phyloP scores from a whole-genome alignment of 1,140 invertebrate genomes.

The Paraescarpia echinospica region DNA sequence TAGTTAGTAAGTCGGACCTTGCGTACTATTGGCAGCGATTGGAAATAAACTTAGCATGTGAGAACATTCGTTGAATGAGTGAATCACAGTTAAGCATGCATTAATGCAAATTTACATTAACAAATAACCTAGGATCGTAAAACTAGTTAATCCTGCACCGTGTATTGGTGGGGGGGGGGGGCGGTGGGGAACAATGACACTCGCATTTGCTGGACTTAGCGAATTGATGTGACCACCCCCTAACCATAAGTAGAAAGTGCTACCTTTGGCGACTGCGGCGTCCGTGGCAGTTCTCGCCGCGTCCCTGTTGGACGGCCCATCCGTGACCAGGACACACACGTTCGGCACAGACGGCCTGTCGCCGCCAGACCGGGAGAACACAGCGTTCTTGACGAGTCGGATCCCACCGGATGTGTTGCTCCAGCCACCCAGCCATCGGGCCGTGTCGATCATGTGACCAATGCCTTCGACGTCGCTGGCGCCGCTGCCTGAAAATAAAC shows the following conservation, averaged over 20 bases:
- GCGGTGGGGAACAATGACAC: no score
- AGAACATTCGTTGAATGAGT: no score
- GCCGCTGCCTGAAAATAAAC: background rate
- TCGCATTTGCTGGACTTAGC: background rate
- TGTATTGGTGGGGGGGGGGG: no score
- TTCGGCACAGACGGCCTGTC: background rate
- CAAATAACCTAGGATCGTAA: no score
- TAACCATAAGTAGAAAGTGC: no score
- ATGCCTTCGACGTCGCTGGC: background rate
- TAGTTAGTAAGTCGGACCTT: no score
- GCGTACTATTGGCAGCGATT: no score
- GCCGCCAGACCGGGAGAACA: background rate
- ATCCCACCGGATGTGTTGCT: background rate
- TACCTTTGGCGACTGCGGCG: background rate
- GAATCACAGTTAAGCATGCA: no score
- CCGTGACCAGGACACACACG: conserved; percentile 2
- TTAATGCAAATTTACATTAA: no score
- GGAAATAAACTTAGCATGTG: no score
- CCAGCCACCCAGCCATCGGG: background rate
- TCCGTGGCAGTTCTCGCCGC: background rate
- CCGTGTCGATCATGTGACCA: background rate
- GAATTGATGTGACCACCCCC: no score
- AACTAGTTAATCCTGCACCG: no score
- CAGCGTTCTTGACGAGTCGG: background rate
- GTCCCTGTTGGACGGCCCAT: background rate